A percentile compares a stretch with the other conserved stretches of the same genome.
Conservation (phyloP, 2,797 vertebrate species). For the Crocodylus rhombifer region DNA sequence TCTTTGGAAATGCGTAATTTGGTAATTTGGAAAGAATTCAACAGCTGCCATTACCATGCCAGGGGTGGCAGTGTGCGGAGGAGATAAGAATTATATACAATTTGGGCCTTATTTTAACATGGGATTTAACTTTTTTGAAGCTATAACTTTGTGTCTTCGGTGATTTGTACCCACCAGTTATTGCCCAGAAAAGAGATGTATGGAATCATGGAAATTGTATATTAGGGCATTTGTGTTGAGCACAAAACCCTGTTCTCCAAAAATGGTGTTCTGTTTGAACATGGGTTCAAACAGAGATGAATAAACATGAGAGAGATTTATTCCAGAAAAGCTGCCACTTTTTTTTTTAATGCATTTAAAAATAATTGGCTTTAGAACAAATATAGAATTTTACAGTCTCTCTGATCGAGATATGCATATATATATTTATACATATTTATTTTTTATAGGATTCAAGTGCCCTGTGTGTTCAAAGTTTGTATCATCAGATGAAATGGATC, state of each 20-base stretch:
- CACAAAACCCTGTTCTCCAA: neutral
- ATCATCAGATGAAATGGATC: conserved; percentile 96
- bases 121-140: neutral
- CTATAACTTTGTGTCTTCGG: neutral
- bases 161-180: neutral
- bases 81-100: neutral
- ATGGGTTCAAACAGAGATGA: neutral
- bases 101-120: neutral
- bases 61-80: neutral
- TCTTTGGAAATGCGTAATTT: neutral
- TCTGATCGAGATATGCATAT: neutral
- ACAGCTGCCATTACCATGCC: neutral
- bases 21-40: neutral
- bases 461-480: conserved; percentile 98
- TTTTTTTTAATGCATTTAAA: neutral
- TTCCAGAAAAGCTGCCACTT: neutral
- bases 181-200: neutral
- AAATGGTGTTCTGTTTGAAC: neutral
- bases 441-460: conserved; percentile 93
- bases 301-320: neutral
- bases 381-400: neutral
- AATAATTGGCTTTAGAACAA: neutral
- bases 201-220: neutral
- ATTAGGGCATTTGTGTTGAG: neutral
- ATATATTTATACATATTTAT: conserved; percentile 47